Conservation (phyloP, 2,797 vertebrate genomes). For the Nyctalus aviator region DNA sequence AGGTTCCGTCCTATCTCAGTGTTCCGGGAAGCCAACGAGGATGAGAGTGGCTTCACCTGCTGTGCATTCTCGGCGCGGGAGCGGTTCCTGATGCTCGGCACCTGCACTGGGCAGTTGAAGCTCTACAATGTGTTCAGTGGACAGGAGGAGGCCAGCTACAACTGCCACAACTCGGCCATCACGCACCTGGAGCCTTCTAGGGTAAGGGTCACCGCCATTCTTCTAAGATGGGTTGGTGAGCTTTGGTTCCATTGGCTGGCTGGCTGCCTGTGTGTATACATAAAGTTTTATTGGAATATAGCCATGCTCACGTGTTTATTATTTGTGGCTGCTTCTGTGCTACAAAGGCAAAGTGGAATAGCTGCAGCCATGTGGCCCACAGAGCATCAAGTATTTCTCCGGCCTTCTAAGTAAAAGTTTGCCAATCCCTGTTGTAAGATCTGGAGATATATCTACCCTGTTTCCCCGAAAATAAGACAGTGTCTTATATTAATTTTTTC, state of each 20-base stretch:
- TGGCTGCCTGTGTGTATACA: neutral
- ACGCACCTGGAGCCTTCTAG: slow-evolving; percentile 98
- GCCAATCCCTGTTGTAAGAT: neutral
- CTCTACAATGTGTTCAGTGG: slow-evolving; percentile 99
- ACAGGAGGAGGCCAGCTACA: slow-evolving; percentile 99
- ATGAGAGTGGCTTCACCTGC: slow-evolving; percentile 98
- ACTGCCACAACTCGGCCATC: slow-evolving; percentile 98
- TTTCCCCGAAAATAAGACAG: too few relatives aligned
- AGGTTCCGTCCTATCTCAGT: slow-evolving; percentile 99
- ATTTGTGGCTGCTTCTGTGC: neutral
- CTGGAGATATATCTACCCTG: neutral
- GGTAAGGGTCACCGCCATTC: slow-evolving; percentile 86
- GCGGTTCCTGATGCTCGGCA: slow-evolving; percentile 98
- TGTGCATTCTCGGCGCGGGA: slow-evolving; percentile 99
- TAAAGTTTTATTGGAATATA: neutral
- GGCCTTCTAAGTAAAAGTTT: neutral
- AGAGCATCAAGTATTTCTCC: neutral
- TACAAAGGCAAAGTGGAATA: neutral
- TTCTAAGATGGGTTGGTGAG: neutral
- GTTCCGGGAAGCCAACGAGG: slow-evolving; percentile 98
- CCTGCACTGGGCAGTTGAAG: slow-evolving; percentile 97
- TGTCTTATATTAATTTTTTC: too few relatives aligned
- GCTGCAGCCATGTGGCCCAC: neutral
- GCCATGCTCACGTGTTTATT: neutral
- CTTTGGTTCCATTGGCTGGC: neutral